Conservation (phyloP, 2,797 vertebrate species). For the Tenualosa ilisha region DNA sequence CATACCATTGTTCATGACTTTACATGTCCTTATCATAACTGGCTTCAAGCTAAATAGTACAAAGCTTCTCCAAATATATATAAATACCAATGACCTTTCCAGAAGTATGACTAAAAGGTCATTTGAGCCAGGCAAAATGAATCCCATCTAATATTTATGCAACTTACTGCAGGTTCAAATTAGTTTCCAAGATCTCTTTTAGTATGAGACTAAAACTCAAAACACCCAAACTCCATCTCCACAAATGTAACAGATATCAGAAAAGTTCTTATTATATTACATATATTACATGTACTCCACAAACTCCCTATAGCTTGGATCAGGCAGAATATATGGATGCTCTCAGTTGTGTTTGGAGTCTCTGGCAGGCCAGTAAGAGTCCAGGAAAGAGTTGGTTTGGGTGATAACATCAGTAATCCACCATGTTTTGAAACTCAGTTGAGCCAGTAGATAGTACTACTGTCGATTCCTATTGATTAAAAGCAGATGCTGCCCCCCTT, state of each 20-base stretch:
- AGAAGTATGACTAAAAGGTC: background rate
- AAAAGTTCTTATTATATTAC: no score
- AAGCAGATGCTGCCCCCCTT: background rate
- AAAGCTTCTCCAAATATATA: background rate
- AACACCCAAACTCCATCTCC: no score
- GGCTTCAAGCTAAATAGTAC: background rate
- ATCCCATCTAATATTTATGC: background rate
- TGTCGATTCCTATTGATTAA: constrained; percentile 16
- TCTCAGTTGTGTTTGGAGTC: background rate
- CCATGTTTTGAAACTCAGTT: background rate
- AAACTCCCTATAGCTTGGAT: background rate
- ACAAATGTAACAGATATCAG: no score
- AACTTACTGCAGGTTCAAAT: background rate
- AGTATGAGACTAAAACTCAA: no score
- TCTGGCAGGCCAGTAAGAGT: background rate
- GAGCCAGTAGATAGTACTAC: background rate
- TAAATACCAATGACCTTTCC: background rate
- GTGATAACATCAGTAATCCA: background rate
- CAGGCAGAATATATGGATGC: background rate
- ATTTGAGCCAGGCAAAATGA: background rate
- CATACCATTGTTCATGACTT: background rate
- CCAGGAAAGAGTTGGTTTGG: background rate
- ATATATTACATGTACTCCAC: background rate
- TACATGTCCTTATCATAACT: background rate
- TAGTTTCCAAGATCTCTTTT: no score